phyloP scores from a whole-genome alignment of 2,888 invertebrate genomes.

The Lobophora halterata region DNA sequence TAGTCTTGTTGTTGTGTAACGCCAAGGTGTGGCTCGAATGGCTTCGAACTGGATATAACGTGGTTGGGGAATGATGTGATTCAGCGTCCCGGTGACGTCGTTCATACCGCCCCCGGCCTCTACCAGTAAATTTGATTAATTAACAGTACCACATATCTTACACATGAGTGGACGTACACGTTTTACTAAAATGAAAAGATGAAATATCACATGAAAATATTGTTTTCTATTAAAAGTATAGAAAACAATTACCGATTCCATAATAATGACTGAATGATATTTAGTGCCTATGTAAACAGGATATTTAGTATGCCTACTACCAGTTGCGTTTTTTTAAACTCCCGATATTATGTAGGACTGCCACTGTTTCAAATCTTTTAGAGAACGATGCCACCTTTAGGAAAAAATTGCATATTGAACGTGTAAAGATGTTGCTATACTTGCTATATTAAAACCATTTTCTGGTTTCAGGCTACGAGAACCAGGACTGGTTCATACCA shows the following conservation, averaged over 20 bases:
- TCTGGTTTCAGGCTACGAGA: slow-evolving; percentile 88
- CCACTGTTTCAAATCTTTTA: too few species aligned
- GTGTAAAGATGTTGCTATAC: slow-evolving; percentile 9
- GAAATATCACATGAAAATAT: too few species aligned
- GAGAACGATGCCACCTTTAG: too few species aligned
- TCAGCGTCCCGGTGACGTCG: slow-evolving; percentile 51
- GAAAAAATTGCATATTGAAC: too few species aligned
- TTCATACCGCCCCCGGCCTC: slow-evolving; percentile 21
- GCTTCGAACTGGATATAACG: slow-evolving; percentile 29
- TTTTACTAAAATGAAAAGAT: too few species aligned
- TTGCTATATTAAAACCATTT: slow-evolving; percentile 19
- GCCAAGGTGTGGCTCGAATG: slow-evolving; percentile 24
- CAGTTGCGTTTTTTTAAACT: too few species aligned
- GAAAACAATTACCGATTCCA: too few species aligned
- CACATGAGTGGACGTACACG: slow-evolving; percentile 5
- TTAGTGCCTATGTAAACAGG: too few species aligned
- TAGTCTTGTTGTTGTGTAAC: slow-evolving; percentile 26
- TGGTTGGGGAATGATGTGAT: slow-evolving; percentile 44
- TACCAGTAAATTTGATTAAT: slow-evolving; percentile 36
- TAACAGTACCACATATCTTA: slow-evolving; percentile 24
- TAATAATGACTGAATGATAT: too few species aligned
- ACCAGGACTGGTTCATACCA: slow-evolving; percentile 96
- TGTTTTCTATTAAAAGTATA: too few species aligned
- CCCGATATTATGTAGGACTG: too few species aligned
- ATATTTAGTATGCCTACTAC: too few species aligned